Evolutionary conservation across 2,113 vertebrate species (phyloP).

Genomic region (Castor canadensis): DNA sequence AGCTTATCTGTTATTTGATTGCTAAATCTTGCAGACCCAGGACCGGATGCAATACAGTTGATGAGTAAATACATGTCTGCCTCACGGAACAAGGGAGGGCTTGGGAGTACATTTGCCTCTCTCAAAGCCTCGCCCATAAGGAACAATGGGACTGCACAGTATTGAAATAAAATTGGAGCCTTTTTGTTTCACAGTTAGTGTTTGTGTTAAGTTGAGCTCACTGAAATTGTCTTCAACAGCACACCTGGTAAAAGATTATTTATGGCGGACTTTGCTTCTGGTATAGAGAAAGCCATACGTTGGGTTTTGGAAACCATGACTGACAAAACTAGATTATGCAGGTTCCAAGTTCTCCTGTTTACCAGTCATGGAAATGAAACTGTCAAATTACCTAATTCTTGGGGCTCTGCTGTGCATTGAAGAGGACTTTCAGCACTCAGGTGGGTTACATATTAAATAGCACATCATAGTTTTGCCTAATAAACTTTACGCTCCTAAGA

Average conservation of each 20-base stretch:
- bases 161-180: neutral
- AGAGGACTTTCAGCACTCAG: neutral
- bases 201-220: neutral
- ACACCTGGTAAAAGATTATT: neutral
- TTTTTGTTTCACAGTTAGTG: neutral
- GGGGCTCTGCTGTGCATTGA: neutral
- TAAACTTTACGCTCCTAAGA: neutral
- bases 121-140: neutral
- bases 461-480: neutral
- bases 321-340: neutral
- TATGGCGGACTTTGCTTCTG: neutral
- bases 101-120: neutral
- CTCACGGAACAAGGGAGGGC: neutral
- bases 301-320: neutral
- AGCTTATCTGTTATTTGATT: neutral
- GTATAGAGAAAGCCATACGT: neutral
- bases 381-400: neutral
- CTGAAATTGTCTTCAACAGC: neutral
- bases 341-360: neutral
- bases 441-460: neutral
- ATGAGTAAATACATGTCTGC: neutral
- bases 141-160: neutral
- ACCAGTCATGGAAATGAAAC: neutral
- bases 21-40: neutral
- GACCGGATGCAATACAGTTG: neutral